A percentile compares a stretch with the other conserved stretches of the same genome.
Conservation (phyloP, 2,113 vertebrate species). For the Prunella himalayana region DNA sequence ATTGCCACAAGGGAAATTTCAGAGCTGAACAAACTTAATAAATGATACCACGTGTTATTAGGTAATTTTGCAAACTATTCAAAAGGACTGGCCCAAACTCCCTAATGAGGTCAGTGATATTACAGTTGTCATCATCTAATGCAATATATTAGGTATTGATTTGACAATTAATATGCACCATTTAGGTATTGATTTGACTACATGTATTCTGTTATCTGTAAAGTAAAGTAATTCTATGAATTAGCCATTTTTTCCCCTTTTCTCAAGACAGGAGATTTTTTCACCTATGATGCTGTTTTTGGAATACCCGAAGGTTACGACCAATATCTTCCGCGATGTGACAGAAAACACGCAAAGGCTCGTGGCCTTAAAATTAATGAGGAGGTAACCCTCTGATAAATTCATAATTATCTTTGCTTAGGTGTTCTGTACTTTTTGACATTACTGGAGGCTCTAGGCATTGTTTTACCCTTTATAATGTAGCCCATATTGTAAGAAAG, state of each 20-base stretch:
- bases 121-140: neutral
- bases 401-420: neutral
- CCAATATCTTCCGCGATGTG: slow-evolving; percentile 62
- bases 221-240: neutral
- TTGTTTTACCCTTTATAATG: neutral
- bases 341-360: slow-evolving; percentile 65
- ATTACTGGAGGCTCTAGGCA: neutral
- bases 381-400: slow-evolving; percentile 64
- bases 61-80: neutral
- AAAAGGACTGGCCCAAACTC: neutral
- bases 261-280: slow-evolving; percentile 65
- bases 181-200: neutral
- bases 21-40: neutral
- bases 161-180: neutral
- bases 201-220: neutral
- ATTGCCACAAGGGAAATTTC: neutral
- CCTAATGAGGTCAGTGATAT: neutral
- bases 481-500: neutral
- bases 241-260: neutral
- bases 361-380: slow-evolving; percentile 63
- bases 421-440: neutral
- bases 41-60: accelerated
- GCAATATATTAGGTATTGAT: neutral
- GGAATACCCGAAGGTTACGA: slow-evolving; percentile 55
- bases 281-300: slow-evolving; percentile 71